Evolutionary conservation across 2,113 vertebrate genomes (phyloP), one percentile per base, ranked within the genome.

Genomic region (Heterochromis multidens): DNA sequence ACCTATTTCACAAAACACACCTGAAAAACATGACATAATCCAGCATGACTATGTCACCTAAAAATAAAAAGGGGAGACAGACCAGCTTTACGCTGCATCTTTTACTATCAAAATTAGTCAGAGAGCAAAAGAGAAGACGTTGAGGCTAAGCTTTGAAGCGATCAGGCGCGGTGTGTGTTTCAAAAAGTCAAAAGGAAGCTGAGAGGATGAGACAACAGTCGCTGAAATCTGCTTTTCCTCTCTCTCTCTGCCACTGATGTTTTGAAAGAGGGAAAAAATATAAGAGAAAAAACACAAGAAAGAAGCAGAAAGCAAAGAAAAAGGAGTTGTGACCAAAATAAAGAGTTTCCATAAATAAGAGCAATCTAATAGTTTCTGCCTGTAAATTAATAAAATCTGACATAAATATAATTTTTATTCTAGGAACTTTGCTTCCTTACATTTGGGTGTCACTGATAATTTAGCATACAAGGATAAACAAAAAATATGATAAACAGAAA

Each of bases 51-150:
- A 40, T 11, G 58, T 49, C 70, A 14, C 74, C 84, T 54, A 81
- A 89, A 87, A 91, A 84, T 80, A 86, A 19, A 67, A 74, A 87
- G 29, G 25, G 6, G 52, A 83, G 59, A 78, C n/a, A 1, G 7
- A 85, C 27, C 35, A 11, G 81, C 84, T 91, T 94, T 84, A 88
- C 80, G 59, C 56, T 0, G 72, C 84, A 67, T 91, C 81, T 92
- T 77, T 84, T 88, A 84, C 82, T 87, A 89, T 89, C 86, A 87
- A 72, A 94, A 95, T 95, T 95, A 94, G 93, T 95, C 95, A 95
- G 89, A 94, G 87, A 86, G 86, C 58, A 87, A 61, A 81, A 70
- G 56, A 86, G 65, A 57, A 81, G 62, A 85, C n/a, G 82, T 58
- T 59, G 65, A 90, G 80, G 77, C 70, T 86, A 79, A 70, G 85